Conservation (phyloP, 2,888 invertebrate genomes). For the Nasonia oneida region DNA sequence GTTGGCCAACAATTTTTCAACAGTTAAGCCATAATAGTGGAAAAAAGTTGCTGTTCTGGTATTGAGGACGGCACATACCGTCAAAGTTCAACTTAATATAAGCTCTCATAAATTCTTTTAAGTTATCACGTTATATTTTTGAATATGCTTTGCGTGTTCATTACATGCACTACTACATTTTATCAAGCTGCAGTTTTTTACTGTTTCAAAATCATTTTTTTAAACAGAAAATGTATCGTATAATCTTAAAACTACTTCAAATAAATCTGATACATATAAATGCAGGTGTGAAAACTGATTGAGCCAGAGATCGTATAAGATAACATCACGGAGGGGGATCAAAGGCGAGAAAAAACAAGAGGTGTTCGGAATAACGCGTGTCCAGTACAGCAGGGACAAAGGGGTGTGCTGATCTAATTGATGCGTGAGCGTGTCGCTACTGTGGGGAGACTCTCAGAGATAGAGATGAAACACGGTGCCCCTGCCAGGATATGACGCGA, state of each 20-base stretch:
- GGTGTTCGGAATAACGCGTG: constrained; percentile 40
- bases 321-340: neutral
- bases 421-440: constrained; percentile 64
- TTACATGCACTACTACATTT: too few relatives aligned
- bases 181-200: too few relatives aligned
- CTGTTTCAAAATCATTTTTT: too few relatives aligned
- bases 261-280: neutral
- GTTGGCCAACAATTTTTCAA: too few relatives aligned
- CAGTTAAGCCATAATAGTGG: too few relatives aligned
- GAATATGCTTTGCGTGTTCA: too few relatives aligned
- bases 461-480: neutral
- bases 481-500: constrained; percentile 76
- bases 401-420: constrained; percentile 77
- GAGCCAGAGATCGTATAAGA: neutral
- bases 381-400: constrained; percentile 44
- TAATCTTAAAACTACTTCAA: neutral
- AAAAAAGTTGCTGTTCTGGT: too few relatives aligned
- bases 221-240: too few relatives aligned
- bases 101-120: too few relatives aligned
- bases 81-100: too few relatives aligned
- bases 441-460: constrained; percentile 69
- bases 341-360: constrained; percentile 37
- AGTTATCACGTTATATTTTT: too few relatives aligned
- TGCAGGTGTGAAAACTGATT: constrained; percentile 39
- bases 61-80: too few relatives aligned